Base-by-base conservation (phyloP, 2,888 invertebrate species). In the Sphinx pinastri region DNA sequence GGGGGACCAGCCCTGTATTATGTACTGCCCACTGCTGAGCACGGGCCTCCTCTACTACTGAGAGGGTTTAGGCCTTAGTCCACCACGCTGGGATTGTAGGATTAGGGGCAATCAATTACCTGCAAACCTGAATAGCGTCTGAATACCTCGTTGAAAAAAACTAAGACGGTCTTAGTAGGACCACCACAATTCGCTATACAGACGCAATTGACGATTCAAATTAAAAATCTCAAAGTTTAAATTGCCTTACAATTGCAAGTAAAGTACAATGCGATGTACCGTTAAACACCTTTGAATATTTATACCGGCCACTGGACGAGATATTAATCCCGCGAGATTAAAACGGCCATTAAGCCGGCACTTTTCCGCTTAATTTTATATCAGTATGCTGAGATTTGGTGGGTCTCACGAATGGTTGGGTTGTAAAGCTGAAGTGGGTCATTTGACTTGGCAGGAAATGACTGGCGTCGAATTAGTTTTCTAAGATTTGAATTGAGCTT, bases 291-390 rank as follows among this genome's bases (percentile, higher is more conserved):
- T 49, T 70, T 78, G 77, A 77, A 77, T 78, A 77, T 77, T 77
- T 72, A 76, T 76, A 72, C 71, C 71, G 71, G 68, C 73, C 74
- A 69, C 66, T 66, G 68, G 72, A 70, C 71, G 72, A 68, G 72
- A 76, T 75, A 76, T 76, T 78, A 81, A 83, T 80, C 78, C 79
- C 55, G 54, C 66, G 73, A 76, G 79, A 76, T 77, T 79, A 78
- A 80, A 81, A 79, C 81, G 74, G 71, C 77, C 75, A 76, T 80
- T 79, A 70, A 74, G 76, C 74, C 80, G 77, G 79, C 78, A 77
- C 78, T 74, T 77, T 79, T 75, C 76, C 71, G 73, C 74, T 77
- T 71, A 77, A 77, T 72, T 79, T 75, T 75, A 74, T 70, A 67
- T 68, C 58, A 70, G 52, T 67, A 58, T 67, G 58, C 51, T 67